Base-by-base conservation (phyloP, 2,797 vertebrate species). In the Epinephelus awoara region DNA sequence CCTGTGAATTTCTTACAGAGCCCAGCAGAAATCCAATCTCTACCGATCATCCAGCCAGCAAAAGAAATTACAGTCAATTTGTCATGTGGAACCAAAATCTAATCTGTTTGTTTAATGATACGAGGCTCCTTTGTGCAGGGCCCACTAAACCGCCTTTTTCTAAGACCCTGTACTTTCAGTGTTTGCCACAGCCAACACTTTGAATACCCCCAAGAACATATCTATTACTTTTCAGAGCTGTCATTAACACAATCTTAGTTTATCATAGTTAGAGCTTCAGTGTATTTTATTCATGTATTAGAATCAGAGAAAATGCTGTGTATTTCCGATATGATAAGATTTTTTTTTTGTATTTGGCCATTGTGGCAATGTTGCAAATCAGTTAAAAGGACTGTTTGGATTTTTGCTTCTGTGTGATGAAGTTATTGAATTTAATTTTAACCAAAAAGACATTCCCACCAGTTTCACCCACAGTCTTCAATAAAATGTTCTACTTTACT, bases 51-150 rank as follows among this genome's bases (percentile, higher is more conserved):
- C 81, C 78, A 89, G 82, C 75, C 74, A 62, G 88, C 77, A 84
- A 85, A 87, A 91, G 27, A 92, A 92, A 91, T 91, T 90, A 86
- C 56, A 89, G 68, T 90, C 72, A 79, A 87, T 90, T 92, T 84
- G 50, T 93, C 86, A 90, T 86, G 83, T 88, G 88, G 85, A 93
- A 92, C 84, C 67, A 83, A 90, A 93, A 93, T 90, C 88, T 90
- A 92, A 93, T 91, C 83, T 88, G 83, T 92, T 88, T 90, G 89
- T 91, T 88, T 90, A 89, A 91, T 92, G 88, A 88, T 77, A 85
- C 7, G 38, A 85, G 73, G 72, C 79, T 80, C 56, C 25, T 78
- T 85, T 87, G 75, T 85, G 79, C 82, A 73, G 69, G 65, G 72
- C 65, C 80, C 56, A 74, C 79, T 81, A 85, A 86, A 68, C 61